Percentiles rank a stretch among this genome's conserved stretches.
phyloP scores from a whole-genome alignment of 2,113 vertebrate genomes.

The Heterocephalus glaber region DNA sequence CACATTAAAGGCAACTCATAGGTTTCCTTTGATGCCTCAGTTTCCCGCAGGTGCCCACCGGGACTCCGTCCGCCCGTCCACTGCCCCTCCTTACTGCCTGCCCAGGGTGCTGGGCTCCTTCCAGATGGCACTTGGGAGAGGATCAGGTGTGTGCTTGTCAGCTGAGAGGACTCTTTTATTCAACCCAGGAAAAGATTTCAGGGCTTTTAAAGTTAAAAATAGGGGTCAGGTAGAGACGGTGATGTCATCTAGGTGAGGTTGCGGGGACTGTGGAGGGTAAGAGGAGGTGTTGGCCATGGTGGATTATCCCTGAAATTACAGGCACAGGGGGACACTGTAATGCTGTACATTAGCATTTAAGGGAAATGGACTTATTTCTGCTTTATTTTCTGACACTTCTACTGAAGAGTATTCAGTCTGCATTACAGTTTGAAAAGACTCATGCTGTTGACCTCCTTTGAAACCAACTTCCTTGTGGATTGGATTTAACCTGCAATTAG shows the following conservation, averaged over 20 bases:
- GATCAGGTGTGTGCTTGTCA: too few species aligned
- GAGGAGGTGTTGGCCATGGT: not conserved
- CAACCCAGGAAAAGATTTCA: not conserved
- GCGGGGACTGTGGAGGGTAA: not conserved
- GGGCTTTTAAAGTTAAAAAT: not conserved
- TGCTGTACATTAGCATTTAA: not conserved
- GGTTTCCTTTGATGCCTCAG: not conserved
- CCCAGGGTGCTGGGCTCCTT: not conserved
- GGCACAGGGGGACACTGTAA: not conserved
- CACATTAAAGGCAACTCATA: not conserved
- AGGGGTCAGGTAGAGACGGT: not conserved
- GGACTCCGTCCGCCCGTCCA: rapidly evolving
- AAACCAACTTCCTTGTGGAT: not conserved
- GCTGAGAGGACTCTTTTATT: not conserved
- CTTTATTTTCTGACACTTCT: not conserved
- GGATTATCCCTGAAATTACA: not conserved
- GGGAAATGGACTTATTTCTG: not conserved
- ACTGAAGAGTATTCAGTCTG: not conserved
- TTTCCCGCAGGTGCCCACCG: not conserved
- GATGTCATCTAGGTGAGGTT: not conserved
- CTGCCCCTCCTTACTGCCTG: not conserved
- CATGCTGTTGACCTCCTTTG: not conserved
- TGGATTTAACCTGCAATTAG: not conserved
- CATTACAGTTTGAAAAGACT: not conserved
- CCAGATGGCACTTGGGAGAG: not conserved